A percentile compares a stretch with the other conserved stretches of the same genome.
phyloP scores from a whole-genome alignment of 2,888 invertebrate genomes.

The Philonicus albiceps region DNA sequence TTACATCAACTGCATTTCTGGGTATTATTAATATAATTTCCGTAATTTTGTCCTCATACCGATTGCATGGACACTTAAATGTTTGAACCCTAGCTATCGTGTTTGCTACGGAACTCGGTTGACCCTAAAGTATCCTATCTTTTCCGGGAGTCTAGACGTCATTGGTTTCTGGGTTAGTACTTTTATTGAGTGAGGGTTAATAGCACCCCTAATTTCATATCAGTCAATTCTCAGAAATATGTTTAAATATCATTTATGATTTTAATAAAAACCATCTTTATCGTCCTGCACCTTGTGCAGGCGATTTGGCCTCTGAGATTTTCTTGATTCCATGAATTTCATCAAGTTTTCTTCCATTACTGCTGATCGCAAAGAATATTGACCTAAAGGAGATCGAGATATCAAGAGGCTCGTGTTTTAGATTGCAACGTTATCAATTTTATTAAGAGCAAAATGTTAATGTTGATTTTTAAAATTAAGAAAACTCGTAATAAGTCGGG shows the following conservation, averaged over 20 bases:
- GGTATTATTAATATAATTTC: no score
- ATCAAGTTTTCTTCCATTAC: neutral
- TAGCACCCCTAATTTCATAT: neutral
- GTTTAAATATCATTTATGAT: neutral
- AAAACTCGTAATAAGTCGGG: neutral
- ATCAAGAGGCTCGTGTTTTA: neutral
- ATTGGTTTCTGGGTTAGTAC: neutral
- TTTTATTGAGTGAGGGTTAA: neutral
- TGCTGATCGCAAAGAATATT: neutral
- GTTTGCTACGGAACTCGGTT: neutral
- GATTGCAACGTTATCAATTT: neutral
- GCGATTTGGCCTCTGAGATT: neutral
- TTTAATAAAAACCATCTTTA: neutral
- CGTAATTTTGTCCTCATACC: no score
- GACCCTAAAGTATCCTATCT: neutral
- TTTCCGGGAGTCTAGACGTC: neutral
- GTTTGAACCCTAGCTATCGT: no score
- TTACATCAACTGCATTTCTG: no score
- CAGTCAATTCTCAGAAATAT: neutral
- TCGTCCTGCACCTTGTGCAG: neutral
- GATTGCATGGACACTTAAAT: no score
- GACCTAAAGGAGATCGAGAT: neutral
- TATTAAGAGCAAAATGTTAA: neutral
- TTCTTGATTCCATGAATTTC: neutral
- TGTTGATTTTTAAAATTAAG: neutral